Evolutionary conservation across 2,113 vertebrate genomes (phyloP), one percentile per base, ranked within the genome.

Genomic region (Dasyurus viverrinus): DNA sequence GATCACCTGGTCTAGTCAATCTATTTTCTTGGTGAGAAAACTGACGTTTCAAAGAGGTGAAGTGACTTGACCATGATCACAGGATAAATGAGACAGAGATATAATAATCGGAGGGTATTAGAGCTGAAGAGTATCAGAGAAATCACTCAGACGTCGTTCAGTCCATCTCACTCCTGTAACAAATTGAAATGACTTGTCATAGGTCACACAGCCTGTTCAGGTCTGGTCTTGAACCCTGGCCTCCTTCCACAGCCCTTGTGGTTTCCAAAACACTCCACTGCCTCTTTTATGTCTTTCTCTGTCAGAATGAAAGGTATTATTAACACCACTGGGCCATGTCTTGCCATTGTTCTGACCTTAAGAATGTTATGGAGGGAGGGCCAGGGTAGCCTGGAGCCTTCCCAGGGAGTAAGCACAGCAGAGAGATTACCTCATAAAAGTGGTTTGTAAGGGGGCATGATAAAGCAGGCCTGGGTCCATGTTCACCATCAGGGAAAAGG

Each of bases 221-320:
- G 68, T 42, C 68, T 84, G 36, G 36, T 84, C 68, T 84, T 8
- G 36, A 84, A 84, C 68, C n/a, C 68, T 23, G 68, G n/a, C 19
- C 68, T 84, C 68, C n/a, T 84, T 84, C 36, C 16, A 8, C n/a
- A 42, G n/a, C 68, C 2, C 0, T n/a, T 84, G 5, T 7, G 0
- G 22, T 84, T 84, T 42, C 68, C 68, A 84, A 23, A 84, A 84
- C 68, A 84, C 68, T 84, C 68, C 68, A 42, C 68, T 23, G n/a
- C 68, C 68, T 84, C 68, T 42, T 42, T 84, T 84, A 42, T 23
- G 68, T 84, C n/a, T 91, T 92, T 90, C 94, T 94, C 42, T 57
- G 8, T 12, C 0, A 0, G 57, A 97, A 95, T 60, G 60, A 91
- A 93, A 96, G 53, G 0, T 93, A 90, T 91, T 90, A 92, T 95